A percentile compares a stretch with the other conserved stretches of the same genome.
Conservation (phyloP, 2,888 invertebrate species). For the Drosophila meridiana region DNA sequence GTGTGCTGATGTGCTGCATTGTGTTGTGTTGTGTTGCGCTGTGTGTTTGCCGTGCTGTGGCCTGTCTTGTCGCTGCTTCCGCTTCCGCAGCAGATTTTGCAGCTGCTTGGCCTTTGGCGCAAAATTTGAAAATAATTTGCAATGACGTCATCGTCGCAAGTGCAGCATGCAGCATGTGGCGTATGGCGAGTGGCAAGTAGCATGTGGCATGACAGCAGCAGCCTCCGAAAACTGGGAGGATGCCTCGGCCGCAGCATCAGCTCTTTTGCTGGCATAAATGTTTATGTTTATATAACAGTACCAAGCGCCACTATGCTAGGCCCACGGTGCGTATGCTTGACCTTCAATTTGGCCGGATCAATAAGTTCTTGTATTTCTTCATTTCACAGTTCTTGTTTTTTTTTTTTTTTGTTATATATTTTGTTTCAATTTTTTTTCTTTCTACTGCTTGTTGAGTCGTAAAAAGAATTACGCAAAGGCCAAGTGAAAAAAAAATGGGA, state of each 20-base stretch:
- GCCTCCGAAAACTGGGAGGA: not conserved
- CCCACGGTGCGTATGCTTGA: constrained; percentile 71
- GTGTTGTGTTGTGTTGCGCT: constrained; percentile 28
- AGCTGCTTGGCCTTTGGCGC: constrained; percentile 68
- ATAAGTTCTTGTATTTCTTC: constrained; percentile 66
- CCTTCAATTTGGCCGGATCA: constrained; percentile 72
- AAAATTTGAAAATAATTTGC: constrained; percentile 77
- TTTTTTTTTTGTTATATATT: not conserved
- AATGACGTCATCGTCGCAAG: constrained; percentile 70
- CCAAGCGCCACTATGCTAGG: constrained; percentile 19
- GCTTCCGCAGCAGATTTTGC: constrained; percentile 60
- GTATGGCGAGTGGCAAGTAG: constrained; percentile 6
- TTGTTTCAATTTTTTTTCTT: constrained; percentile 38
- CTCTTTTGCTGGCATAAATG: constrained; percentile 22
- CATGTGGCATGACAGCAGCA: constrained; percentile 33
- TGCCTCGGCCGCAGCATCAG: constrained; percentile 16
- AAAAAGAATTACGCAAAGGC: constrained; percentile 76
- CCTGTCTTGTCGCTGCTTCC: constrained; percentile 73
- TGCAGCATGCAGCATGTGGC: constrained; percentile 6
- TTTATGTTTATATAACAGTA: constrained; percentile 68
- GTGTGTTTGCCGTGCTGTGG: constrained; percentile 70
- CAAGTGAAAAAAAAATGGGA: constrained; percentile 61
- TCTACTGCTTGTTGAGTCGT: constrained; percentile 77
- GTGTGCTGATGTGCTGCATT: constrained; percentile 14
- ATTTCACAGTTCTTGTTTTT: constrained; percentile 27